Conservation (phyloP, 2,797 vertebrate genomes). For the Numenius phaeopus region DNA sequence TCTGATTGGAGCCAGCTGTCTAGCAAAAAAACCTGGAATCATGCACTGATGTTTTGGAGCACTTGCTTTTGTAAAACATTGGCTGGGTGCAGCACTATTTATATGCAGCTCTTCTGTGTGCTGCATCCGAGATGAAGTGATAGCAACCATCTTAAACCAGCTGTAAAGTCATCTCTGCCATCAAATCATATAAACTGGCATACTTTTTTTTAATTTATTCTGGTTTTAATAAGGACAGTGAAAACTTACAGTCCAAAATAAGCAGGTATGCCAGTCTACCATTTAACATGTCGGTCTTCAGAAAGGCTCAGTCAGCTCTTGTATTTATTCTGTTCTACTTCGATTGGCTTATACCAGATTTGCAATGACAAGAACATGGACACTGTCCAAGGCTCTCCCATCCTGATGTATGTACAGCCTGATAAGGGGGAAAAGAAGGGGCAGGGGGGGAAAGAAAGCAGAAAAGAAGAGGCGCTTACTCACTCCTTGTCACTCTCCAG, state of each 20-base stretch:
- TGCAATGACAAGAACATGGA: neutral
- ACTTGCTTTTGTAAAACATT: neutral
- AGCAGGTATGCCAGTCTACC: neutral
- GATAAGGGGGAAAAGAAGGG: neutral
- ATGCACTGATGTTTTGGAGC: neutral
- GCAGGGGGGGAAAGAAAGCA: neutral
- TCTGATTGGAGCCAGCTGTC: slow-evolving; percentile 44
- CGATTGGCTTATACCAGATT: neutral
- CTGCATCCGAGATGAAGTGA: neutral
- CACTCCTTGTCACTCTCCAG: neutral
- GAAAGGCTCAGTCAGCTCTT: neutral
- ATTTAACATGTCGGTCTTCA: neutral
- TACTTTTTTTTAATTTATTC: neutral
- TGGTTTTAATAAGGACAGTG: neutral
- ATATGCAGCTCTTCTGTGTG: neutral
- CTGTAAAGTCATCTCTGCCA: neutral
- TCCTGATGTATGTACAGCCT: neutral
- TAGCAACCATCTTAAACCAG: neutral
- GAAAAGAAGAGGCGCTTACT: neutral
- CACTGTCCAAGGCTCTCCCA: neutral
- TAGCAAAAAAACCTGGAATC: slow-evolving; percentile 3
- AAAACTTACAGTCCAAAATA: neutral
- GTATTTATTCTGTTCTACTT: neutral
- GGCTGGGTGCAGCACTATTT: slow-evolving; percentile 12
- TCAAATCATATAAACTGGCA: neutral